These are phyloP conservation scores for Calonectris borealis DNA, from an alignment of 2,113 vertebrate genomes.

Conservation along the genomic window DNA sequence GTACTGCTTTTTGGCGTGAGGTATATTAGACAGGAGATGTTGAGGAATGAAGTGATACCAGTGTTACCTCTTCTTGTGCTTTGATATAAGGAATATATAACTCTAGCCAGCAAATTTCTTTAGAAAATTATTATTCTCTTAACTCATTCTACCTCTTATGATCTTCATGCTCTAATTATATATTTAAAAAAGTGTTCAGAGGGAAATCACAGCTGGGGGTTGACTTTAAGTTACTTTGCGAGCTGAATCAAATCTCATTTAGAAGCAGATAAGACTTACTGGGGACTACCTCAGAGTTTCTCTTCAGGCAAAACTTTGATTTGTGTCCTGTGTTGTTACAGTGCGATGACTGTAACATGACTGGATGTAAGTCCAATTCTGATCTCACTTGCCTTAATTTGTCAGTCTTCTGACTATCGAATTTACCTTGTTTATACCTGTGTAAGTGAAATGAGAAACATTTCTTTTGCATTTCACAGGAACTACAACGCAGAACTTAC, in stretches of 20 bases:
- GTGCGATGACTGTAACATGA: neutral
- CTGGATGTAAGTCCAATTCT: neutral
- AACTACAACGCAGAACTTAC: conserved; percentile 16
- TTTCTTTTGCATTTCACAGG: conserved; percentile 5
- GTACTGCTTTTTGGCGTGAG: neutral
- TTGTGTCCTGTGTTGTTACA: neutral
- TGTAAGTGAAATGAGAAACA: neutral
- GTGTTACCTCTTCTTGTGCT: neutral
- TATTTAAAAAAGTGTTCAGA: neutral
- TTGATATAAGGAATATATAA: neutral
- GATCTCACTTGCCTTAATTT: neutral
- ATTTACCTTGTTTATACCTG: neutral
- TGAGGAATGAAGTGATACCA: neutral
- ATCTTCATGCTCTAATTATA: conserved; percentile 16
- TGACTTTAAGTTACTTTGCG: neutral
- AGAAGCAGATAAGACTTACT: neutral
- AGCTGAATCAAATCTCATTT: conserved; percentile 31
- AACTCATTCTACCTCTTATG: conserved; percentile 1
- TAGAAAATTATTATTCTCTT: neutral
- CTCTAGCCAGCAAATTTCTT: neutral
- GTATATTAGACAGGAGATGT: neutral
- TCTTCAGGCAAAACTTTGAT: conserved; percentile 42
- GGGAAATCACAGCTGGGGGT: conserved; percentile 22
- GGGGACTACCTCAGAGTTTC: neutral
- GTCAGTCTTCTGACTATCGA: neutral